A percentile compares a stretch with the other conserved stretches of the same genome.
Evolutionary conservation across 1,140 invertebrate species (phyloP).

Genomic region (Drosophila micromelanica): DNA sequence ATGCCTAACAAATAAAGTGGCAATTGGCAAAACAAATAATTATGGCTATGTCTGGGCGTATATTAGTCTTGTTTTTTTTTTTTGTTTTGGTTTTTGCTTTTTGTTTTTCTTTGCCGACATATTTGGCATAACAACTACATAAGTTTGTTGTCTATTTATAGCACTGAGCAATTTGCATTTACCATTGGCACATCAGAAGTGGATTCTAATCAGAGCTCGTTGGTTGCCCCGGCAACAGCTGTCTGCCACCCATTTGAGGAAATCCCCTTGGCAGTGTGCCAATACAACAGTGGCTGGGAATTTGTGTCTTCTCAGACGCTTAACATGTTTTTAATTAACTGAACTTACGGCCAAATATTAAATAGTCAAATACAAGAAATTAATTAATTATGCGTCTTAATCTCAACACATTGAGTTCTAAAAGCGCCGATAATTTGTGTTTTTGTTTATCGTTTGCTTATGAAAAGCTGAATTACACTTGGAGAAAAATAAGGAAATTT

Average conservation of each 20-base stretch:
- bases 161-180: slow-evolving; percentile 48
- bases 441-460: slow-evolving; percentile 23
- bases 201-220: neutral
- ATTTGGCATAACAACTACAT: slow-evolving; percentile 30
- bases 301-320: neutral
- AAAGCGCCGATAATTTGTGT: slow-evolving; percentile 20
- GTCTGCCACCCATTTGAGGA: slow-evolving; percentile 36
- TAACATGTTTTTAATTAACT: slow-evolving; percentile 38
- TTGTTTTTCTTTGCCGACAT: neutral
- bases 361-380: slow-evolving; percentile 1
- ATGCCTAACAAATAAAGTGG: slow-evolving; percentile 40
- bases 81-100: too few species aligned
- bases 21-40: slow-evolving; percentile 14
- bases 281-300: slow-evolving; percentile 12
- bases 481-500: too few species aligned
- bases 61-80: neutral
- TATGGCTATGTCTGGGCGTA: slow-evolving; percentile 1
- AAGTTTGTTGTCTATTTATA: slow-evolving; percentile 43
- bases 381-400: slow-evolving; percentile 34
- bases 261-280: slow-evolving; percentile 56
- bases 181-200: slow-evolving; percentile 15
- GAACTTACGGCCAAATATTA: slow-evolving; percentile 38
- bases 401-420: neutral
- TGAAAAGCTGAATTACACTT: slow-evolving; percentile 24
- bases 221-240: slow-evolving; percentile 37